phyloP scores from a whole-genome alignment of 2,888 invertebrate genomes.

The Leptinotarsa haldemani region DNA sequence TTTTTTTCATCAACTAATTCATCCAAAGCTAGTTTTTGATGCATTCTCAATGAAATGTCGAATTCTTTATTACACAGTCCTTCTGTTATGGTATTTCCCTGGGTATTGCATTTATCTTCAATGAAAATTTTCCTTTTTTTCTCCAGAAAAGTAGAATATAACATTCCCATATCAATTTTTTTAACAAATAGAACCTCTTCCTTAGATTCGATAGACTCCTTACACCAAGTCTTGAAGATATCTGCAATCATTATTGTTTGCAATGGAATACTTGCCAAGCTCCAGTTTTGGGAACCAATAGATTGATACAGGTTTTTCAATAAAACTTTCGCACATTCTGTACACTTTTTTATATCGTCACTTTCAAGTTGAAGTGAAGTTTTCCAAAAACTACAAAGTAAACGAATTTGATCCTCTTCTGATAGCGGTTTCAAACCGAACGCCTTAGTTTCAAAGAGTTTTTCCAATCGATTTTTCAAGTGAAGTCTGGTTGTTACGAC shows the following conservation, averaged over 20 bases:
- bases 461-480: constrained; percentile 9
- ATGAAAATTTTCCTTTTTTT: constrained; percentile 29
- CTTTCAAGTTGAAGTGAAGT: constrained; percentile 6
- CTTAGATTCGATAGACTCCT: constrained; percentile 20
- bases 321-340: constrained; percentile 12
- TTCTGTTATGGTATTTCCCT: constrained; percentile 6
- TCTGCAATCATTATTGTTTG: constrained; percentile 36
- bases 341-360: constrained; percentile 8
- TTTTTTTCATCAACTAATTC: constrained; percentile 8
- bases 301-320: not conserved
- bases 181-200: constrained; percentile 9
- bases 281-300: not conserved
- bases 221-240: constrained; percentile 26
- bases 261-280: constrained; percentile 28
- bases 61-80: constrained; percentile 8
- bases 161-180: constrained; percentile 4
- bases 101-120: constrained; percentile 25
- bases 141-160: constrained; percentile 29
- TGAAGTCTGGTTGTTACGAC: constrained; percentile 31
- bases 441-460: not conserved
- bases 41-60: constrained; percentile 17
- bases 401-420: constrained; percentile 4
- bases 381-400: constrained; percentile 22
- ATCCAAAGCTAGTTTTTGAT: constrained; percentile 16
- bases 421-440: constrained; percentile 22